phyloP scores from a whole-genome alignment of 2,113 vertebrate genomes.

The Pelecanoides urinatrix region DNA sequence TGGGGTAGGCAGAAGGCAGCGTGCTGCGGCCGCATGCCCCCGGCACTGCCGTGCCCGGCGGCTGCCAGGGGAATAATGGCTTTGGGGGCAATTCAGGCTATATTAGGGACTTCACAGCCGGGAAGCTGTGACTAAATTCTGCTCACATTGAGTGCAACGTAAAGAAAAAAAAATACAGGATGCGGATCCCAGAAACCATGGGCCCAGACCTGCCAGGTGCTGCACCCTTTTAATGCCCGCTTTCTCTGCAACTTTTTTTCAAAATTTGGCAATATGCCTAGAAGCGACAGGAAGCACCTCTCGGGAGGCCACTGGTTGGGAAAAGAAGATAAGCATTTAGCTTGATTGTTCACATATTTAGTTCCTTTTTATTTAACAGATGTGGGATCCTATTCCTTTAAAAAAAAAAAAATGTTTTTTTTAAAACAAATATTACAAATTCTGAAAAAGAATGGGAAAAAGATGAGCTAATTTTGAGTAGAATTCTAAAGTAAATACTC shows the following conservation, averaged over 20 bases:
- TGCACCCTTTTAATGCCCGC: background rate
- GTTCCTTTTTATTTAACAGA: background rate
- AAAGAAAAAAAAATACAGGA: background rate
- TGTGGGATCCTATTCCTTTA: background rate
- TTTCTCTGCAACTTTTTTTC: background rate
- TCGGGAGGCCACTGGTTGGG: background rate
- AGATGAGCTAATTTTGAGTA: background rate
- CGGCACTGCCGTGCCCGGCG: accelerated
- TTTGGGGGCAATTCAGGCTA: constrained; percentile 10
- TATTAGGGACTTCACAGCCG: background rate
- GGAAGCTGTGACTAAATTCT: background rate
- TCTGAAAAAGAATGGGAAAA: background rate
- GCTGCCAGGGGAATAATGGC: background rate
- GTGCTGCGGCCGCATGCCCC: background rate
- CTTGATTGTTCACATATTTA: background rate
- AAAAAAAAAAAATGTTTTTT: background rate
- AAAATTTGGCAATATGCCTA: background rate
- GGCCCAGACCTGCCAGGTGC: background rate
- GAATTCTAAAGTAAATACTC: background rate
- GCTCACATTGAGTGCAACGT: background rate
- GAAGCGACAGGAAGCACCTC: background rate
- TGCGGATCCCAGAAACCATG: background rate
- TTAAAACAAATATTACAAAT: background rate
- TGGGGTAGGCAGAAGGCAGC: background rate
- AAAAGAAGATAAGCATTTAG: background rate